Evolutionary conservation across 2,888 invertebrate genomes (phyloP).

Genomic region (Parelbella ahira): DNA sequence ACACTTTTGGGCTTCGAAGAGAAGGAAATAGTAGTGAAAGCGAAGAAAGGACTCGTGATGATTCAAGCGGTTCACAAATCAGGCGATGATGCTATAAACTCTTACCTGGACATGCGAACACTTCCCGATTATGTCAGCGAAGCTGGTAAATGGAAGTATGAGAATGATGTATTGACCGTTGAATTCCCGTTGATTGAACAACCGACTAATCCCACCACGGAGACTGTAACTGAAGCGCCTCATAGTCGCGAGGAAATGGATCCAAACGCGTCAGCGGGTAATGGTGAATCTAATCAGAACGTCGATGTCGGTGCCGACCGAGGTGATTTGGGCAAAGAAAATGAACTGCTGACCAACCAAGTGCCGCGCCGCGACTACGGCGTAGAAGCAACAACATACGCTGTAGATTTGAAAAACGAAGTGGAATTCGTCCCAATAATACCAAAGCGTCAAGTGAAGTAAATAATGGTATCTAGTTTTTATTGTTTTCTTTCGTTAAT

Average conservation of each 20-base stretch:
- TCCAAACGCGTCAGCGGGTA: too few species aligned
- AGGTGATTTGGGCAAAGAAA: conserved; percentile 36
- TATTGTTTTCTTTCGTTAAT: too few species aligned
- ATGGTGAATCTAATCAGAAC: conserved; percentile 31
- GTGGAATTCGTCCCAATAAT: conserved; percentile 64
- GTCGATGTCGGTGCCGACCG: conserved; percentile 45
- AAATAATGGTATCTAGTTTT: neutral
- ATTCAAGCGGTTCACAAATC: conserved; percentile 52
- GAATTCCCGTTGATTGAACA: conserved; percentile 44
- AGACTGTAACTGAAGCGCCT: conserved; percentile 29
- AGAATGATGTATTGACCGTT: conserved; percentile 45
- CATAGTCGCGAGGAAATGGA: conserved; percentile 53
- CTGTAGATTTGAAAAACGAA: conserved; percentile 58
- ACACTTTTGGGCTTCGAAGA: conserved; percentile 50
- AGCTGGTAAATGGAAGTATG: conserved; percentile 55
- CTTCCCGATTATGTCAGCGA: conserved; percentile 48
- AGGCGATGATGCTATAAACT: conserved; percentile 33
- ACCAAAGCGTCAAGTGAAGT: conserved; percentile 20
- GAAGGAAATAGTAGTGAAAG: conserved; percentile 62
- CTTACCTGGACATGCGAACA: conserved; percentile 48
- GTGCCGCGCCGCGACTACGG: conserved; percentile 32
- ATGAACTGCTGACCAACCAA: conserved; percentile 45
- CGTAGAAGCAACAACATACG: conserved; percentile 62
- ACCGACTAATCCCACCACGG: conserved; percentile 23
- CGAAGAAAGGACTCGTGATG: conserved; percentile 55